Conservation (phyloP, 2,888 invertebrate species). For the Adineta ricciae region DNA sequence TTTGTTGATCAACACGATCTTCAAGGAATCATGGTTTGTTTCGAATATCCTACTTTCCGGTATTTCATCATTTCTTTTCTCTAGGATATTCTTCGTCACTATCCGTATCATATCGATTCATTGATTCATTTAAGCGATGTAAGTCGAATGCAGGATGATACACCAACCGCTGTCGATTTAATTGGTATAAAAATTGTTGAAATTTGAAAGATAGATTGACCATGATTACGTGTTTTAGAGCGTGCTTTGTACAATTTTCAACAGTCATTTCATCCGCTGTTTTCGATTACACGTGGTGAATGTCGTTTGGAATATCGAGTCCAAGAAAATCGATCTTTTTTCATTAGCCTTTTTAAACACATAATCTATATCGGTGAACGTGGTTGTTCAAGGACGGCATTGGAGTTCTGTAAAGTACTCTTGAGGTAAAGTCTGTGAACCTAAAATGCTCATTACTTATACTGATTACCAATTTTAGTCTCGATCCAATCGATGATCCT, state of each 20-base stretch:
- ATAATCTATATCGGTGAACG: slow-evolving; percentile 66
- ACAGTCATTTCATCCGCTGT: slow-evolving; percentile 67
- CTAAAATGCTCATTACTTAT: no score
- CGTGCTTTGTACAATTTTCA: slow-evolving; percentile 67
- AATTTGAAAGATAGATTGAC: no score
- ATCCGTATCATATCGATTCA: slow-evolving; percentile 71
- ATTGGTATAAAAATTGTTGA: slow-evolving; percentile 53
- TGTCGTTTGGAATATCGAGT: slow-evolving; percentile 67
- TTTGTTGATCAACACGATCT: slow-evolving; percentile 70
- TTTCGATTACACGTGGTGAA: slow-evolving; percentile 64
- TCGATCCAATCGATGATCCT: slow-evolving; percentile 47
- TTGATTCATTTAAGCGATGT: slow-evolving; percentile 70
- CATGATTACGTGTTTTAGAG: slow-evolving; percentile 52
- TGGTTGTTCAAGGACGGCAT: slow-evolving; percentile 73
- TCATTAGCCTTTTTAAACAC: slow-evolving; percentile 70
- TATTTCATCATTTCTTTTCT: no score
- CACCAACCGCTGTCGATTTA: slow-evolving; percentile 66
- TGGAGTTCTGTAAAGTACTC: slow-evolving; percentile 74
- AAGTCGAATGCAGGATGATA: slow-evolving; percentile 67
- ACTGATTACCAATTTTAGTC: no score
- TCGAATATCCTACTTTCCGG: slow-evolving; percentile 35
- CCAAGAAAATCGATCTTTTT: slow-evolving; percentile 71
- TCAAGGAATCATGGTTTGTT: slow-evolving; percentile 61
- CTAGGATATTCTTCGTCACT: slow-evolving; percentile 61
- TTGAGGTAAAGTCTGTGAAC: slow-evolving; percentile 52